Conservation (phyloP, 2,113 vertebrate genomes). For the Cheirogaleus medius region DNA sequence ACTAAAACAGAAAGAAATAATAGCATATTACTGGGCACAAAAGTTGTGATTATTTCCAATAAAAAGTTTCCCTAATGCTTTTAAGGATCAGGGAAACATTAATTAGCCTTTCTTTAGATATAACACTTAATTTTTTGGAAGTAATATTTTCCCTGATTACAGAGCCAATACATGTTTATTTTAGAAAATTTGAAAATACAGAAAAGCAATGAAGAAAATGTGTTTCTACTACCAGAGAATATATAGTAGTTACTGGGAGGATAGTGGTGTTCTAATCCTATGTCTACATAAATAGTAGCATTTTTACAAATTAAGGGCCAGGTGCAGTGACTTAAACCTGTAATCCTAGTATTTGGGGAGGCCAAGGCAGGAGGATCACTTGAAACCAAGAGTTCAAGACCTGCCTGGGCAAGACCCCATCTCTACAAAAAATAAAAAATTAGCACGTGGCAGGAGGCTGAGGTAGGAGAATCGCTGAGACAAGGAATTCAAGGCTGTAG, state of each 20-base stretch:
- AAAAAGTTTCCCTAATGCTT: neutral
- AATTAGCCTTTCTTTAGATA: neutral
- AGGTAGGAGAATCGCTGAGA: too few relatives aligned
- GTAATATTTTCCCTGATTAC: neutral
- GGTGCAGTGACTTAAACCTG: too few relatives aligned
- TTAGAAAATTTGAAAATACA: neutral
- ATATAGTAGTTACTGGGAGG: neutral
- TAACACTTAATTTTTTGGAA: conserved; percentile 1
- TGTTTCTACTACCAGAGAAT: neutral
- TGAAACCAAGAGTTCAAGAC: too few relatives aligned
- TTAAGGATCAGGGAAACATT: neutral
- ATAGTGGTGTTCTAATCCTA: neutral
- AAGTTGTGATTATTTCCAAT: neutral
- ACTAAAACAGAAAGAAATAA: neutral
- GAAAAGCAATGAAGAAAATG: conserved; percentile 23
- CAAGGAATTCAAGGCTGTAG: too few relatives aligned
- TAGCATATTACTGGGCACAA: neutral
- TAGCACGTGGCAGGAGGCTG: too few relatives aligned
- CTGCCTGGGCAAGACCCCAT: too few relatives aligned
- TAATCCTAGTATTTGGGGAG: too few relatives aligned
- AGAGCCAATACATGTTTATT: neutral
- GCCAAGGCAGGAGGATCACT: too few relatives aligned
- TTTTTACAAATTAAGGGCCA: neutral
- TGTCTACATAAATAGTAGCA: neutral
- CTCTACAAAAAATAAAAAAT: too few relatives aligned